These are phyloP conservation scores for Montipora sp. DNA, from an alignment of 64 coral and sea anemone genomes.

Conservation along the genomic window DNA sequence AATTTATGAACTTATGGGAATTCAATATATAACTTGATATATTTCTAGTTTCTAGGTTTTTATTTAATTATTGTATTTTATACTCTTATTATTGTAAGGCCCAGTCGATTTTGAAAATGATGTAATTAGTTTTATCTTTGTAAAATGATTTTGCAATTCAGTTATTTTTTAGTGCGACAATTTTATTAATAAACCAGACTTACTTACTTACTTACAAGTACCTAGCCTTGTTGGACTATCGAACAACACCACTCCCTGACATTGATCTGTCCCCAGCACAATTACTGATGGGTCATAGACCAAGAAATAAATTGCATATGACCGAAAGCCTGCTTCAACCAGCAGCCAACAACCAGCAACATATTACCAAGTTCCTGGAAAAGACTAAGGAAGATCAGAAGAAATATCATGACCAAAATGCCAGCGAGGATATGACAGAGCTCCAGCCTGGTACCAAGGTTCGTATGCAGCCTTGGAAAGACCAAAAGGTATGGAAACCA, in stretches of 20 bases:
- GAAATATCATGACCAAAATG: not conserved
- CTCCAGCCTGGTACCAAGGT: conserved; percentile 9
- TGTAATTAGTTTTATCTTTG: too few relatives aligned
- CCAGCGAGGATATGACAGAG: not conserved
- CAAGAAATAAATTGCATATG: not conserved
- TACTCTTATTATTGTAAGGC: too few relatives aligned
- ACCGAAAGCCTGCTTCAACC: not conserved
- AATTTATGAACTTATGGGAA: too few relatives aligned
- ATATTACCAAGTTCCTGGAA: not conserved
- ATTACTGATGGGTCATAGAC: conserved; percentile 17
- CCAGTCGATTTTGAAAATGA: too few relatives aligned
- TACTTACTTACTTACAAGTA: too few relatives aligned
- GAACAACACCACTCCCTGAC: conserved; percentile 14
- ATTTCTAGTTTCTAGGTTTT: too few relatives aligned
- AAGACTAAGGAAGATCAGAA: not conserved
- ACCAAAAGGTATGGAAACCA: conserved; percentile 5
- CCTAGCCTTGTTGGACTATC: conserved; percentile 15
- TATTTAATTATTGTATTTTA: too few relatives aligned
- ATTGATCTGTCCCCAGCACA: conserved; percentile 5
- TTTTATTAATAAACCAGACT: too few relatives aligned
- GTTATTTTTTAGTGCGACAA: too few relatives aligned
- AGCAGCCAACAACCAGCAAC: not conserved
- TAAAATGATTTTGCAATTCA: too few relatives aligned
- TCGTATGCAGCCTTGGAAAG: not conserved
- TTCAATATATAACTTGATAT: too few relatives aligned